Evolutionary conservation across 2,113 vertebrate species (phyloP), one percentile per base, ranked within the genome.

Genomic region (Genyomyrus donnyi): DNA sequence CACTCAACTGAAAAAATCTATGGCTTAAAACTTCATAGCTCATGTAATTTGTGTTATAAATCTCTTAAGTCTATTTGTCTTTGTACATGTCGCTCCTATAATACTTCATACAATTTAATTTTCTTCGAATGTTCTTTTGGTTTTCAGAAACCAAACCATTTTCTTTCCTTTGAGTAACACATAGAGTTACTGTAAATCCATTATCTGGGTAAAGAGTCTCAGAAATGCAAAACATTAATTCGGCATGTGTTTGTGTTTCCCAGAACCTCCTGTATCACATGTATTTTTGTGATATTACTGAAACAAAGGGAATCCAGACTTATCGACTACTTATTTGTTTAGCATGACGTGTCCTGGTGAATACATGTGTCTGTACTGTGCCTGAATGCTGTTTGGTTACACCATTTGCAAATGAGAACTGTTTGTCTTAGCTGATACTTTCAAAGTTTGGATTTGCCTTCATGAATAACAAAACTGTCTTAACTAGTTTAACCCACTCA

Each of bases 321-420:
- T 21, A 53, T 39, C 27, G n/a, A 7, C 10, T 42, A 27, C 48
- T 49, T 49, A 87, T 27, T 48, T 87, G 49, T 87, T 31, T 35
- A 48, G 27, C 3, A 31, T 39, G 6, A 11, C 35, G 50, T 39
- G 11, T 52, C 48, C 85, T 17, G 3, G 24, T 53, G 6, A 53
- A 19, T 56, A 15, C 50, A 21, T 56, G 50, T 87, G 50, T 52
- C 49, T 87, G 21, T 7, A 27, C 49, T 7, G 35, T 39, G 17
- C 56, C 42, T 85, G 50, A 39, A 52, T 56, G 50, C 27, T 90
- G 88, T 91, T 86, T 91, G 88, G 58, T 77, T 91, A 74, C 58
- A 52, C 46, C 19, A 74, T 87, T 87, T 48, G 84, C 35, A 89
- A 91, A 89, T 24, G 49, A 52, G 31, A 39, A 39, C 50, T 87